Conservation (phyloP, 1,140 invertebrate species). For the Penaeus vannamei region DNA sequence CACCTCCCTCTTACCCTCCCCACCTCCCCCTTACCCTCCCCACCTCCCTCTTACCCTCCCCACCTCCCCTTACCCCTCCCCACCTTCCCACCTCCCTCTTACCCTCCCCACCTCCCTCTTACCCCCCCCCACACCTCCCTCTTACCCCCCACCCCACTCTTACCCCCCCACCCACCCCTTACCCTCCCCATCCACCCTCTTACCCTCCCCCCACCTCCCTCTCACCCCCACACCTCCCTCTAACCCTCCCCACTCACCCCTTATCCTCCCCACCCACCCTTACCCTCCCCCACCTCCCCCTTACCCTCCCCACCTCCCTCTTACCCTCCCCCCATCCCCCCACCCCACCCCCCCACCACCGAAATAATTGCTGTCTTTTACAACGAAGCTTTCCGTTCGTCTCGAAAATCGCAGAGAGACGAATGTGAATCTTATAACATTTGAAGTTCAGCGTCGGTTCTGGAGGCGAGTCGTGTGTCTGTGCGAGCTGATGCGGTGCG, state of each 20-base stretch:
- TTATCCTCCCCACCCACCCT: not conserved
- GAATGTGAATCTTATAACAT: too few species aligned
- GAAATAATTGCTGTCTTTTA: too few species aligned
- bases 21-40: too few species aligned
- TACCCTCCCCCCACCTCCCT: not conserved
- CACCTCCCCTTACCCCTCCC: not conserved
- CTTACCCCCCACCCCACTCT: not conserved
- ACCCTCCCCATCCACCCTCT: not conserved
- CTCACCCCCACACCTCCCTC: not conserved
- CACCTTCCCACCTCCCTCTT: not conserved
- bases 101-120: conserved; percentile 6
- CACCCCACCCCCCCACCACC: not conserved
- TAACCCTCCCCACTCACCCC: not conserved
- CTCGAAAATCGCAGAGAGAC: too few species aligned
- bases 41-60: not conserved
- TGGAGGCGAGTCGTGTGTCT: too few species aligned
- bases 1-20: too few species aligned
- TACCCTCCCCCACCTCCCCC: not conserved
- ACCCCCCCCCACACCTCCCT: not conserved
- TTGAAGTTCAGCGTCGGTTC: too few species aligned
- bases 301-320: not conserved
- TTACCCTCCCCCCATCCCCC: not conserved
- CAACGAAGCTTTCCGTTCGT: too few species aligned
- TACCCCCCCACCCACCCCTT: too few species aligned
- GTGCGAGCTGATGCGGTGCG: too few species aligned